Evolutionary conservation across 2,113 vertebrate genomes (phyloP).

Genomic region (Myotis lucifugus): DNA sequence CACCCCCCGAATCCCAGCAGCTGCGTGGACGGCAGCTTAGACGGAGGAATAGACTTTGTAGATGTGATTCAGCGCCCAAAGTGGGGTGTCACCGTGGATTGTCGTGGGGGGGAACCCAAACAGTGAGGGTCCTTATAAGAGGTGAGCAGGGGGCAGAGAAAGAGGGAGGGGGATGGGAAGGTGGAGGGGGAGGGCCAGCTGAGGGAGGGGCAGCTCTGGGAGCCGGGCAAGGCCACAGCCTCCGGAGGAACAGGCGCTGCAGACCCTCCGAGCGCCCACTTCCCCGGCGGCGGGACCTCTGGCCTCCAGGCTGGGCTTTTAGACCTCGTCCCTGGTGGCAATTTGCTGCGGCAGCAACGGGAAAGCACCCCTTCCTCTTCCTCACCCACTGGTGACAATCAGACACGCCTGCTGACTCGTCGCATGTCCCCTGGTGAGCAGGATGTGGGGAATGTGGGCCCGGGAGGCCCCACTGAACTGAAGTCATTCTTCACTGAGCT

Average conservation of each 20-base stretch:
- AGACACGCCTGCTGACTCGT: not conserved
- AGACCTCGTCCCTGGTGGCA: too few species aligned
- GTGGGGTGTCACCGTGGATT: too few species aligned
- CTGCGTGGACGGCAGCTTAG: fast-evolving
- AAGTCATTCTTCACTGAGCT: too few species aligned
- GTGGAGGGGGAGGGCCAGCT: not conserved
- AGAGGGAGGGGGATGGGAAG: not conserved
- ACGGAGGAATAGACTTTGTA: fast-evolving
- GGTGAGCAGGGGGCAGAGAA: not conserved
- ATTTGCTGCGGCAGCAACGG: too few species aligned
- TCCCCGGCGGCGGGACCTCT: too few species aligned
- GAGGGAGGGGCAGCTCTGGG: not conserved
- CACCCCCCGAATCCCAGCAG: not conserved
- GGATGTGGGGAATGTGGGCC: not conserved
- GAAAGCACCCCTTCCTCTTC: not conserved
- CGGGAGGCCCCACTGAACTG: not conserved
- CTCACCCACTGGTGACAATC: not conserved
- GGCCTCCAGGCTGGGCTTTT: not conserved
- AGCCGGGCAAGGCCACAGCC: too few species aligned
- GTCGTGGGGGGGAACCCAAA: too few species aligned
- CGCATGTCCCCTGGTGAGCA: not conserved
- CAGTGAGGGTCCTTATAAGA: not conserved
- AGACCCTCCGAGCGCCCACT: too few species aligned
- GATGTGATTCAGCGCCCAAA: not conserved
- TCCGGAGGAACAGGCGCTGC: too few species aligned